Percentiles rank a stretch among this genome's conserved stretches.
phyloP scores from a whole-genome alignment of 2,888 invertebrate genomes.

The Clivina fossor region DNA sequence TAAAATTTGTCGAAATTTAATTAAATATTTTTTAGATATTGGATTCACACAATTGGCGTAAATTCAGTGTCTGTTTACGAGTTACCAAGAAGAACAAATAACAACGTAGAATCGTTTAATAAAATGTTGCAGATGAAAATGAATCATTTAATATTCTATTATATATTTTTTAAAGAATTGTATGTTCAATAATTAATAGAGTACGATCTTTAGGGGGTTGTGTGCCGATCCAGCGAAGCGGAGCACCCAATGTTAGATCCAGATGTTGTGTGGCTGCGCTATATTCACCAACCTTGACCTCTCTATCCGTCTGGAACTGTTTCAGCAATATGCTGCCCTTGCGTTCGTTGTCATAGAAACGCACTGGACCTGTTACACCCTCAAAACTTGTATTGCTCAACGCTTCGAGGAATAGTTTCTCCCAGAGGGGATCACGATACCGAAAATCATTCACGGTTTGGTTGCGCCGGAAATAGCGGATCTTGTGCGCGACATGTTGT shows the following conservation, averaged over 20 bases:
- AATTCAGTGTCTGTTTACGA: too few species aligned
- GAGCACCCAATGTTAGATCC: constrained; percentile 73
- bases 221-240: constrained; percentile 74
- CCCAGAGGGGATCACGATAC: constrained; percentile 86
- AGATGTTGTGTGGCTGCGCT: constrained; percentile 64
- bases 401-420: constrained; percentile 81
- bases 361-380: constrained; percentile 89
- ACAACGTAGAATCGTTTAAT: too few species aligned
- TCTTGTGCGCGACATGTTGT: constrained; percentile 80
- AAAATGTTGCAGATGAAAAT: too few species aligned
- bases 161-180: too few species aligned
- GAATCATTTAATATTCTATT: too few species aligned
- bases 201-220: constrained; percentile 89
- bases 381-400: constrained; percentile 91
- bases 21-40: too few species aligned
- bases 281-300: constrained; percentile 86
- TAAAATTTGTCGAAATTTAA: too few species aligned
- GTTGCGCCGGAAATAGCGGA: constrained; percentile 69
- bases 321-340: constrained; percentile 92
- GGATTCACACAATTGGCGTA: too few species aligned
- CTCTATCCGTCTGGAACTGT: constrained; percentile 82
- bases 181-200: constrained; percentile 83
- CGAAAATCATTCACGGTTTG: constrained; percentile 80
- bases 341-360: constrained; percentile 93
- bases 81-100: too few species aligned